Base-by-base conservation (phyloP, 1,140 invertebrate genomes). In the Akabosia matsudoensis region DNA sequence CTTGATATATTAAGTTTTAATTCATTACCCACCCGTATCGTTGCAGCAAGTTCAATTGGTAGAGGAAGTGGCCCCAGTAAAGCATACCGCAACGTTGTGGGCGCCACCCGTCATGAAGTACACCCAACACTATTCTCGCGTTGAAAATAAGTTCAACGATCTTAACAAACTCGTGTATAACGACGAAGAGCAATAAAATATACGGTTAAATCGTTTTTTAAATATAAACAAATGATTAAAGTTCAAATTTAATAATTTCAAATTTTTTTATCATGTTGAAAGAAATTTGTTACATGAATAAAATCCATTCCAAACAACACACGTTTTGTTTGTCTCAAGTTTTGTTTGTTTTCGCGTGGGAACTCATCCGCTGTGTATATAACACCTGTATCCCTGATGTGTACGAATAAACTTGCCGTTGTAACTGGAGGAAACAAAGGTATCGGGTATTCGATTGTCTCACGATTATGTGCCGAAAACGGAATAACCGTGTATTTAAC, bases 391-490 rank as follows among this genome's bases (percentile, higher is more conserved):
- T n/a, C n/a, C n/a, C n/a, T n/a, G n/a, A n/a, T n/a, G n/a, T n/a
- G n/a, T 18, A 7, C 37, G 7, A 56, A 56, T 56, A 56, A n/a
- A n/a, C n/a, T n/a, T n/a, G 54, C 54, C 54, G 54, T 56, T 24
- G 54, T 56, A 4, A 56, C 54, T 4, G 54, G 54, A 10, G 54
- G 54, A 56, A 56, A 56, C 54, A 56, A 56, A 56, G 54, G 54
- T 1, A 90, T 93, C 78, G 91, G 91, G 1, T 90, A 87, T 83
- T 89, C 85, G 0, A 91, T 91, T 73, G 90, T 91, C 91, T 89
- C 79, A 7, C 14, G 54, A 24, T 45, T 18, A 56, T 13, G 54
- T n/a, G 54, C 54, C 37, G 37, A 80, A 88, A 31, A 90, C 90
- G 2, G 83, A n/a, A n/a, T n/a, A n/a, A n/a, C 85, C 74, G 89